phyloP scores from a whole-genome alignment of 64 coral and sea anemone genomes.

The Trachythela sp. region DNA sequence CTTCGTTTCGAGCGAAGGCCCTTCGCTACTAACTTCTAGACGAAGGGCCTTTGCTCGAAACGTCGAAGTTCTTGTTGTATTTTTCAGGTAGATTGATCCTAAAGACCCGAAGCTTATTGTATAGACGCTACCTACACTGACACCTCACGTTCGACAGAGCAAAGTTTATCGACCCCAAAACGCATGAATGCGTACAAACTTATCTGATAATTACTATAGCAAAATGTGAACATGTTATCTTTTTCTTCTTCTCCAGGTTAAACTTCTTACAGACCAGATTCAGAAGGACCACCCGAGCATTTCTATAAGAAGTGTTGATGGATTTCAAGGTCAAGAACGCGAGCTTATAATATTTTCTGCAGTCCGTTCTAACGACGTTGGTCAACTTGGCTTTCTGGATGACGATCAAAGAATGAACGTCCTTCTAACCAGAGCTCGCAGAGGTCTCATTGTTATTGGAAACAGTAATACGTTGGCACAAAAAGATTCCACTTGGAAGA shows the following conservation, averaged over 20 bases:
- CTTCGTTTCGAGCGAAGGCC: too few species aligned
- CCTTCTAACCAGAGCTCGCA: slow-evolving; percentile 65
- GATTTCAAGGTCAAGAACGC: slow-evolving; percentile 87
- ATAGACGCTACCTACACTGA: too few species aligned
- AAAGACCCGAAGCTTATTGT: too few species aligned
- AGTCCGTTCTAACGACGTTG: slow-evolving; percentile 70
- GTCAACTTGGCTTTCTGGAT: slow-evolving; percentile 63
- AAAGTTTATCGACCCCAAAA: too few species aligned
- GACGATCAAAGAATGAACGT: slow-evolving; percentile 71
- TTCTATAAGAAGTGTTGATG: slow-evolving; percentile 69
- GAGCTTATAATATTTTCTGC: slow-evolving; percentile 81
- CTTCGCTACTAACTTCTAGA: too few species aligned
- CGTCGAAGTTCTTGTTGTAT: too few species aligned
- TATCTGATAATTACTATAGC: too few species aligned
- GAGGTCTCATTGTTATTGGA: slow-evolving; percentile 73
- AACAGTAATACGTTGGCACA: slow-evolving; percentile 50
- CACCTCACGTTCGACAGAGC: too few species aligned
- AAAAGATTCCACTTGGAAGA: slow-evolving; percentile 48
- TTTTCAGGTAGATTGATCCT: too few species aligned
- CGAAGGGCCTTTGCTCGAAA: too few species aligned
- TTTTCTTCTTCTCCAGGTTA: slow-evolving; percentile 44
- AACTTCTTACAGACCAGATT: slow-evolving; percentile 34
- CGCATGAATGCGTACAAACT: too few species aligned
- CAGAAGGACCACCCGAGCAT: slow-evolving; percentile 31
- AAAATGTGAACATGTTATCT: too few species aligned